Evolutionary conservation across 2,888 invertebrate species (phyloP), one percentile per base, ranked within the genome.

Genomic region (Drosophila meridiana): DNA sequence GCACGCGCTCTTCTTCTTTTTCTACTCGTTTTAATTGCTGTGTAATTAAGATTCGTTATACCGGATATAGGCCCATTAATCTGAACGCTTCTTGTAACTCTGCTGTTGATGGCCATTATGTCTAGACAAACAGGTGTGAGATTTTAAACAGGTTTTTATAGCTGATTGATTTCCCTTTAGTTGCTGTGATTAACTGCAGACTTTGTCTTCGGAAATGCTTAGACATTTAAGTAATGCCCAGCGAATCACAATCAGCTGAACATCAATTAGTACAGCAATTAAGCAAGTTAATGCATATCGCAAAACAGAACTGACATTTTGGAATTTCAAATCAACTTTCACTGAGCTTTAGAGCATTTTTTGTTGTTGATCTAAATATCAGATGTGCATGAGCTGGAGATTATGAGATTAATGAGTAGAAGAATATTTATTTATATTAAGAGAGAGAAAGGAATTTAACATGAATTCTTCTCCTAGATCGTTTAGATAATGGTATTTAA

Each of bases 11-110:
- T 32, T 56, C 56, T 38, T 55, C 52, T 28, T 28, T 14, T 28
- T 4, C 53, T 14, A 7, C 53, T 55, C 34, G 2, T 13, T 64
- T 75, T 63, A 80, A 85, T 80, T 72, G 67, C 64, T 72, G 76
- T 75, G 66, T 82, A 80, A 87, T 86, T 89, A 89, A 78, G 78
- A 86, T 86, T 89, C 74, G 90, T 69, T 81, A 83, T 71, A 78
- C 81, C 90, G 88, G 79, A 89, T 85, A 83, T 80, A 74, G 69
- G 73, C 74, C 57, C 73, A 85, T 87, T 85, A 87, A 80, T 61
- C 70, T 70, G 59, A 30, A 67, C 71, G 53, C 38, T 66, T 82
- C 66, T 74, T 75, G 69, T 73, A 70, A 66, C 42, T 55, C 52
- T 14, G 74, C 20, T 34, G 70, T 69, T 68, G 66, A 68, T 63